Percentiles rank a stretch among this genome's conserved stretches.
Evolutionary conservation across 2,113 vertebrate genomes (phyloP).

Genomic region (Myotis davidii): DNA sequence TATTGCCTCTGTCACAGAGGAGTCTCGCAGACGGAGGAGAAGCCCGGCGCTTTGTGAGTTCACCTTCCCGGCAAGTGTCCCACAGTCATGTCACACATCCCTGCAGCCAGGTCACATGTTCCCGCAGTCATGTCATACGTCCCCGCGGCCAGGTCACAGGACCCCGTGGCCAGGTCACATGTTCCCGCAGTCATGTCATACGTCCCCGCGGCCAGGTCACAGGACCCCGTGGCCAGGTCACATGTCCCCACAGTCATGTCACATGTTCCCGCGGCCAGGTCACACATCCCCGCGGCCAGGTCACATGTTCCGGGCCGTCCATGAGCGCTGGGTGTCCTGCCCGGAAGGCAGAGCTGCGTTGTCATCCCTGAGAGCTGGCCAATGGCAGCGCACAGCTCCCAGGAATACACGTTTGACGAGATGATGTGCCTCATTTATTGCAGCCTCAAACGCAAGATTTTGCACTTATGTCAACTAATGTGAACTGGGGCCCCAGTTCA

Average conservation of each 20-base stretch:
- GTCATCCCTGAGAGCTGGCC: conserved; percentile 49
- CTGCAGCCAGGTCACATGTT: background rate
- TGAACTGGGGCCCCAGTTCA: conserved; percentile 39
- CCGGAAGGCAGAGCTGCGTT: conserved; percentile 58
- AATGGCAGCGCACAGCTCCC: conserved; percentile 45
- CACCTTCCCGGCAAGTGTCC: conserved; percentile 57
- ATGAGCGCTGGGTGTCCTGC: conserved; percentile 42
- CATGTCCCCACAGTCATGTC: background rate
- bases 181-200: background rate
- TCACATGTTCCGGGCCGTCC: conserved; percentile 55
- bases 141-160: no score
- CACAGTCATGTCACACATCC: conserved; percentile 47
- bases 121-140: no score
- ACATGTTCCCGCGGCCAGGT: background rate
- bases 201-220: background rate
- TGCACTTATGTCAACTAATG: conserved; percentile 20
- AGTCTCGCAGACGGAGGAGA: conserved; percentile 35
- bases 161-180: no score
- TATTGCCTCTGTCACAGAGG: conserved; percentile 65
- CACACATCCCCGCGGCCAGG: conserved; percentile 54
- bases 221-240: background rate
- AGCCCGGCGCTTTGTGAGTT: conserved; percentile 61
- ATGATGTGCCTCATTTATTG: conserved; percentile 62
- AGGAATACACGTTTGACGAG: conserved; percentile 56
- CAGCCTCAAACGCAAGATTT: conserved; percentile 69